A percentile compares a stretch with the other conserved stretches of the same genome.
Conservation (phyloP, 2,113 vertebrate species). For the Phaethon lepturus region DNA sequence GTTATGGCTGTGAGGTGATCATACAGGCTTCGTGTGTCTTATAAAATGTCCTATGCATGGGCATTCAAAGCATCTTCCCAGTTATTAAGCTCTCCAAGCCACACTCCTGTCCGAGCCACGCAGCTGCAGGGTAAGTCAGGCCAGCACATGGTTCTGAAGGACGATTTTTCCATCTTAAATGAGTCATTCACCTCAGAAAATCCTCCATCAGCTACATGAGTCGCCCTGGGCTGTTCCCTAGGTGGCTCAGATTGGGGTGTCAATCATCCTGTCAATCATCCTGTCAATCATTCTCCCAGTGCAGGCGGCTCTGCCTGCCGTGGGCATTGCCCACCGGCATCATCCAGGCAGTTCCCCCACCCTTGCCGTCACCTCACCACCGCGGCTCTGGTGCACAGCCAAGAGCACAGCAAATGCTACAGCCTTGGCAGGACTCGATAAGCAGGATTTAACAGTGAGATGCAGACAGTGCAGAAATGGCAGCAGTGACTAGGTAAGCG, state of each 20-base stretch:
- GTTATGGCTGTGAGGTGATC: neutral
- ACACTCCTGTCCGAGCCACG: neutral
- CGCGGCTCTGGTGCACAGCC: neutral
- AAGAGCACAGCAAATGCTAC: neutral
- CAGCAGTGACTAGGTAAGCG: neutral
- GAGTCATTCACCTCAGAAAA: neutral
- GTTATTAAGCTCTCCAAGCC: neutral
- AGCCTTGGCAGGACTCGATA: neutral
- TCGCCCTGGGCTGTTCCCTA: neutral
- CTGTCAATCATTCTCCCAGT: neutral
- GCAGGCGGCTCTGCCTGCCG: fast-evolving
- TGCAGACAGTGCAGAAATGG: neutral
- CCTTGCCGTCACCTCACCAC: neutral
- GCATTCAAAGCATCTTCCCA: neutral
- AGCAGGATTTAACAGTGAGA: neutral
- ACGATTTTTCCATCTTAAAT: neutral
- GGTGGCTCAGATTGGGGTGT: neutral
- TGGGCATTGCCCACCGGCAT: fast-evolving
- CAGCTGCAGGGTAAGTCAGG: neutral
- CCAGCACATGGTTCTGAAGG: neutral
- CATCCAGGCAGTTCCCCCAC: no score
- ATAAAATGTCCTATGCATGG: neutral
- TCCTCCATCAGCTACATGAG: neutral
- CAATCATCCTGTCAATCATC: neutral
- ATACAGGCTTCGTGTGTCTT: neutral